Base-by-base conservation (phyloP, 2,797 vertebrate species). In the Mus minutoides region DNA sequence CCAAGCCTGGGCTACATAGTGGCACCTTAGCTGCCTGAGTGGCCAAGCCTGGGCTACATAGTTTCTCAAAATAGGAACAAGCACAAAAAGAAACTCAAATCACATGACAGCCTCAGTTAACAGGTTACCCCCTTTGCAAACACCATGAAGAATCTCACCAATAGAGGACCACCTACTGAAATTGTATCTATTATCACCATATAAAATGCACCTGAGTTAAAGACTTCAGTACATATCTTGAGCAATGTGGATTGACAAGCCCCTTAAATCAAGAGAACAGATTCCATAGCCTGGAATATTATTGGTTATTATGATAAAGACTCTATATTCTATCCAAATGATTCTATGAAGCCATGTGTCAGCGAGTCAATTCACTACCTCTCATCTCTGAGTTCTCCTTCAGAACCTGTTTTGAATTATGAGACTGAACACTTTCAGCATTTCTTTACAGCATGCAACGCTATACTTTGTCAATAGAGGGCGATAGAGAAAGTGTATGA, bases 381-480 rank as follows among this genome's bases (percentile, higher is more conserved):
- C 24, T 89, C 37, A 49, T 24, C 87, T 84, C 26, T 76, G 46
- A 56, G 80, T 77, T 91, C 82, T 92, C 91, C 85, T 95, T 92
- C 58, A 90, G 84, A 71, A 24, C 90, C 80, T 90, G 87, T 73
- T 94, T 21, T 64, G 60, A 77, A 11, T 0, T 3, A 14, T 54
- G 1, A 67, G 85, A 71, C n/a, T 24, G 9, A 40, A 78, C 52
- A n/a, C 34, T 2, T 31, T 46, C 49, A 49, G 62, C 58, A 0
- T 80, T 56, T 91, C 67, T 67, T 79, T 43, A 75, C 6, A 2
- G 0, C 76, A 13, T 24, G 37, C 17, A 13, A 0, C 21, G 54
- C 13, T 43, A 46, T 43, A 13, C 14, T 88, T 58, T 24, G 62
- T 75, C 96, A 92, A 79, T n/a, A 97, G 97, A 97, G 92, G 93